Evolutionary conservation across 2,113 vertebrate species (phyloP).

Genomic region (Megaceryle torquata): DNA sequence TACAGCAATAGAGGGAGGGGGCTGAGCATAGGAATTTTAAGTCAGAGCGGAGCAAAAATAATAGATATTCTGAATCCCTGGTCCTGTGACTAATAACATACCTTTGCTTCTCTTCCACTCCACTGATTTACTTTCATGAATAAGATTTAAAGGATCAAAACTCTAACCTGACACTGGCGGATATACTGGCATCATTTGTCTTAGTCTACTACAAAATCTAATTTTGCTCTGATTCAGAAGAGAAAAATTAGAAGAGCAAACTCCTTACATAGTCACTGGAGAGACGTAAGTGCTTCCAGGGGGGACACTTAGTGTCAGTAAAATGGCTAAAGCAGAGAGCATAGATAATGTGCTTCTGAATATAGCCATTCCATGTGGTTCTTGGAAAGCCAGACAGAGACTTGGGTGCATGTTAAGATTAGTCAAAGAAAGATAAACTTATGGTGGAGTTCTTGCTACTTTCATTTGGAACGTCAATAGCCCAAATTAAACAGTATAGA

Average conservation of each 20-base stretch:
- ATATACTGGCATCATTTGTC: not conserved
- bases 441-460: conserved; percentile 28
- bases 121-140: conserved; percentile 1
- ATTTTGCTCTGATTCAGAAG: not conserved
- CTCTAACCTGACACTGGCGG: not conserved
- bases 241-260: not conserved
- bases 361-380: not conserved
- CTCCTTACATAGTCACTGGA: conserved; percentile 10
- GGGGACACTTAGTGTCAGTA: not conserved
- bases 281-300: not conserved
- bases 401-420: conserved; percentile 43
- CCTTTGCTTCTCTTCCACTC: not conserved
- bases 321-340: not conserved
- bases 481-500: conserved; percentile 57
- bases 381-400: conserved; percentile 28
- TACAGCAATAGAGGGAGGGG: not conserved
- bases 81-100: not conserved
- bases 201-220: not conserved
- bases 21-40: not conserved
- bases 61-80: not conserved
- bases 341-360: not conserved
- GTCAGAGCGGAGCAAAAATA: not conserved
- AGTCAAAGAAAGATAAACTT: conserved; percentile 54
- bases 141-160: conserved; percentile 24
- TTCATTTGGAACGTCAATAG: conserved; percentile 63